These are phyloP conservation scores for Drosophila teissieri DNA, from an alignment of 1,140 invertebrate species.

Conservation along the genomic window DNA sequence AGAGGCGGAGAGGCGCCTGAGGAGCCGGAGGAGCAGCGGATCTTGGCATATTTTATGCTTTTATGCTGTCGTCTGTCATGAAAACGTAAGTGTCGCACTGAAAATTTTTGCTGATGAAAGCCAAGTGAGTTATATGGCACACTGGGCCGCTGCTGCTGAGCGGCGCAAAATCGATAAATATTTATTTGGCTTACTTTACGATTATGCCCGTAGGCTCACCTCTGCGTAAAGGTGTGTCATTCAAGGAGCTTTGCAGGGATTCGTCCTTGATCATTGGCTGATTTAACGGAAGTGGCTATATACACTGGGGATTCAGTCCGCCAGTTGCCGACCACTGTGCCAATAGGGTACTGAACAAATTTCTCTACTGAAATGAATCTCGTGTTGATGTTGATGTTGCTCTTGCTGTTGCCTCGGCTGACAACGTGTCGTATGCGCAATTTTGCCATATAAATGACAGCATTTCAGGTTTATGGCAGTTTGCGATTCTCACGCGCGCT, in stretches of 20 bases:
- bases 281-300: not conserved
- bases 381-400: constrained; percentile 29
- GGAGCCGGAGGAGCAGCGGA: constrained; percentile 27
- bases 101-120: constrained; percentile 80
- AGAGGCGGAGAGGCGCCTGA: not conserved
- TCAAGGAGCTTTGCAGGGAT: constrained; percentile 16
- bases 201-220: constrained; percentile 18
- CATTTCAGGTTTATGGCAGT: constrained; percentile 72
- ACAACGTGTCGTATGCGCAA: constrained; percentile 74
- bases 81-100: constrained; percentile 78
- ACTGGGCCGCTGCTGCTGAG: constrained; percentile 29
- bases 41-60: constrained; percentile 77
- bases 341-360: not conserved
- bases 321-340: constrained; percentile 18
- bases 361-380: constrained; percentile 10
- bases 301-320: too few species aligned
- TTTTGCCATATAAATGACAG: constrained; percentile 75
- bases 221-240: constrained; percentile 18
- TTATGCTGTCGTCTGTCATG: constrained; percentile 69
- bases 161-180: constrained; percentile 47
- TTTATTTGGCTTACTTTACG: constrained; percentile 42
- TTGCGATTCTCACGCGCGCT: constrained; percentile 56
- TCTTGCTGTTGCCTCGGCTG: constrained; percentile 8
- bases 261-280: not conserved
- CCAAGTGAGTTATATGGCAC: constrained; percentile 69